These are phyloP conservation scores for Chunga burmeisteri DNA, from an alignment of 2,113 vertebrate species.

Conservation along the genomic window DNA sequence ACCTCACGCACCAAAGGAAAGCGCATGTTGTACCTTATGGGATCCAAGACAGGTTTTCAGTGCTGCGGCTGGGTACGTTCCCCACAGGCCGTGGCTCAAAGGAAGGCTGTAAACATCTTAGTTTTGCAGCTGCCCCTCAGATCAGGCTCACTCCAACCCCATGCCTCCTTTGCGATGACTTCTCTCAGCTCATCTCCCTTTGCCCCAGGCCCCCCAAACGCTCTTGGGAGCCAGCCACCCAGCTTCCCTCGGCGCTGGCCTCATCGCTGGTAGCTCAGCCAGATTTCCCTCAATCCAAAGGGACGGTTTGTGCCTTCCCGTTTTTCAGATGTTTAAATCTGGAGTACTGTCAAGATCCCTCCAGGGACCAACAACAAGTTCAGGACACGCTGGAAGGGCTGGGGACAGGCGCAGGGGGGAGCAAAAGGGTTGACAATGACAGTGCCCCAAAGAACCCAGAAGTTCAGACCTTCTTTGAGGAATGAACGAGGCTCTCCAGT, in stretches of 20 bases:
- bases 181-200: not conserved
- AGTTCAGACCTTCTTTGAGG: not conserved
- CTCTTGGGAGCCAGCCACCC: not conserved
- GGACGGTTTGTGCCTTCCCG: not conserved
- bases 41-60: not conserved
- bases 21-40: not conserved
- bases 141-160: not conserved
- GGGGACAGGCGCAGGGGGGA: not conserved
- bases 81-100: not conserved
- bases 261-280: not conserved
- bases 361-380: not conserved
- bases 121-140: not conserved
- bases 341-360: constrained; percentile 17
- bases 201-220: accelerated
- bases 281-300: constrained; percentile 9
- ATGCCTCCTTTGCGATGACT: not conserved
- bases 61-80: not conserved
- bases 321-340: constrained; percentile 35
- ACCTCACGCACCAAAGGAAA: not conserved
- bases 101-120: not conserved
- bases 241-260: not conserved
- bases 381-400: not conserved
- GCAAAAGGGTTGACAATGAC: not conserved
- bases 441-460: not conserved
- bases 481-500: not conserved